Percentiles rank a stretch among this genome's conserved stretches.
Evolutionary conservation across 1,140 invertebrate genomes (phyloP).

Genomic region (Camponotus floridanus): DNA sequence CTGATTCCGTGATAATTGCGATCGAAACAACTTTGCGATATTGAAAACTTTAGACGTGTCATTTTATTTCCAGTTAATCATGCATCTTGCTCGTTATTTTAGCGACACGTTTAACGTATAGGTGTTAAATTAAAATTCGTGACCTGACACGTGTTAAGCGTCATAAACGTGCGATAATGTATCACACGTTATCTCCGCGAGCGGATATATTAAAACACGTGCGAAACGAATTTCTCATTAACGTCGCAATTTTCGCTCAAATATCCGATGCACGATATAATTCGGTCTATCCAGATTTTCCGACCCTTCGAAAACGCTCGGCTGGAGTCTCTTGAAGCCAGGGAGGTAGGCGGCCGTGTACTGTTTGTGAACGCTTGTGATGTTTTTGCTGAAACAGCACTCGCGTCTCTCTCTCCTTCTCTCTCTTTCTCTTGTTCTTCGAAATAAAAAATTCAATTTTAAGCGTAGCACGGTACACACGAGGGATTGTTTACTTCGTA

Average conservation of each 20-base stretch:
- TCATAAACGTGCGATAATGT: slow-evolving; percentile 29
- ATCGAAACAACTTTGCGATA: slow-evolving; percentile 16
- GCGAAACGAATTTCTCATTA: slow-evolving; percentile 59
- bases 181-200: slow-evolving; percentile 31
- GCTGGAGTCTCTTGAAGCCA: slow-evolving; percentile 5
- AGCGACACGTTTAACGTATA: neutral
- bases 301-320: slow-evolving; percentile 15
- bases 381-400: slow-evolving; percentile 45
- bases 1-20: neutral
- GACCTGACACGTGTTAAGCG: slow-evolving; percentile 23
- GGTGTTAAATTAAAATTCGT: slow-evolving; percentile 46
- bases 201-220: slow-evolving; percentile 23
- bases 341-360: neutral
- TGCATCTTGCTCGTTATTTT: neutral
- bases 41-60: neutral
- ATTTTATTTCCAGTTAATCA: slow-evolving; percentile 31
- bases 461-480: slow-evolving; percentile 57
- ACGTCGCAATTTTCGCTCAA: slow-evolving; percentile 56
- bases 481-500: slow-evolving; percentile 60
- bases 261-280: slow-evolving; percentile 39
- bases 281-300: slow-evolving; percentile 4
- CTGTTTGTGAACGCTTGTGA: slow-evolving; percentile 33
- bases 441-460: slow-evolving; percentile 64
- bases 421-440: slow-evolving; percentile 39
- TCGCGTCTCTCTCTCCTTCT: slow-evolving; percentile 19